Evolutionary conservation across 2,113 vertebrate genomes (phyloP).

Genomic region (Synchiropus splendidus): DNA sequence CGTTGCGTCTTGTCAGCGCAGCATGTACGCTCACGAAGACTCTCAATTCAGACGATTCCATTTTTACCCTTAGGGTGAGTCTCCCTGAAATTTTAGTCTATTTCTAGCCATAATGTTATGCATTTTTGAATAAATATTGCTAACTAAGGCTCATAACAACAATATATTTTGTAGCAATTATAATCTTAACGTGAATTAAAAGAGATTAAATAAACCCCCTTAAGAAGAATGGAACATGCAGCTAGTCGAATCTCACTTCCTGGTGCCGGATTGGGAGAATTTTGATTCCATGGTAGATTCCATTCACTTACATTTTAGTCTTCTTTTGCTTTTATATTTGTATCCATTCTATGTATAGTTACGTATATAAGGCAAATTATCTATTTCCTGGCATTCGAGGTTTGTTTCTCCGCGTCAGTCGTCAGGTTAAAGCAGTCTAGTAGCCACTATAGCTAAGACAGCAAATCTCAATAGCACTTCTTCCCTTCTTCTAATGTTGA

Average conservation of each 20-base stretch:
- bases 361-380: too few relatives aligned
- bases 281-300: constrained; percentile 33
- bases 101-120: fast-evolving
- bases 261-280: constrained; percentile 38
- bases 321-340: background rate
- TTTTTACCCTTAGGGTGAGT: background rate
- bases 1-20: constrained; percentile 20
- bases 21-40: constrained; percentile 8
- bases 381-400: too few relatives aligned
- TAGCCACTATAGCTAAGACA: constrained; percentile 45
- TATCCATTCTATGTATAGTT: too few relatives aligned
- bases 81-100: background rate
- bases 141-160: background rate
- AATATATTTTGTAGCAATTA: background rate
- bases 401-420: background rate
- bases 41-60: constrained; percentile 22
- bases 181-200: fast-evolving
- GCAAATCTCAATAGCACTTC: background rate
- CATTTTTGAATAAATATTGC: background rate
- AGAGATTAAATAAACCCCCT: background rate
- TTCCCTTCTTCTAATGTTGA: background rate
- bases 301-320: constrained; percentile 1
- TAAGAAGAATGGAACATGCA: constrained; percentile 35
- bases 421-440: background rate
- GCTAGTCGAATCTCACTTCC: constrained; percentile 45